Conservation (phyloP, 2,113 vertebrate genomes). For the Lichenostomus cassidix region DNA sequence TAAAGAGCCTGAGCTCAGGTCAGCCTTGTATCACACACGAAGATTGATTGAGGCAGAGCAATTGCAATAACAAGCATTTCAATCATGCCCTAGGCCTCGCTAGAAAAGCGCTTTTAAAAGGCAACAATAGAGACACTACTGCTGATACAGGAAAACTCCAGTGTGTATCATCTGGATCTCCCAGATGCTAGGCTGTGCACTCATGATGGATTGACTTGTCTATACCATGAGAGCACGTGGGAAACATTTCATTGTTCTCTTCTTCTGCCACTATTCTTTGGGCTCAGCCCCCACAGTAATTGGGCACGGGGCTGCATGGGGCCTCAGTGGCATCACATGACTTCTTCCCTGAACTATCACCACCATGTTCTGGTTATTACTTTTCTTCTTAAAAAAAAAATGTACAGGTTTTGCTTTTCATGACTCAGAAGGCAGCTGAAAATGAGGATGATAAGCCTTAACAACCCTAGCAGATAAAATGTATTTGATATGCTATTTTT, state of each 20-base stretch:
- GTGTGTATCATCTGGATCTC: conserved; percentile 60
- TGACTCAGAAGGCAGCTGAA: background rate
- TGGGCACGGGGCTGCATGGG: background rate
- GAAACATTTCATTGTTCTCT: conserved; percentile 58
- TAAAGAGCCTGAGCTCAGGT: background rate
- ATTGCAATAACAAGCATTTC: conserved; percentile 59
- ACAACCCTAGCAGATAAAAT: background rate
- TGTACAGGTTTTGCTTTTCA: background rate
- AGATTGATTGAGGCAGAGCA: conserved; percentile 50
- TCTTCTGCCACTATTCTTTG: conserved; percentile 49
- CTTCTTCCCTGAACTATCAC: background rate
- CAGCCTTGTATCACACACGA: background rate
- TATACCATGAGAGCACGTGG: background rate
- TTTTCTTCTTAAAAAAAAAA: background rate
- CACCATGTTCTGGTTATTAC: background rate
- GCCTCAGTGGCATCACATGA: background rate
- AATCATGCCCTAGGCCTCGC: conserved; percentile 43
- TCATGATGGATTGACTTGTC: conserved; percentile 72
- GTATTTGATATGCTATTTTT: conserved; percentile 30
- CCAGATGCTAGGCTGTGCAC: conserved; percentile 52
- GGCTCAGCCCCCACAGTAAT: conserved; percentile 6
- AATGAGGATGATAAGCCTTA: background rate
- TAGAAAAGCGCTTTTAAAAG: conserved; percentile 31
- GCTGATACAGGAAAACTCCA: conserved; percentile 60
- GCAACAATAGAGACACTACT: conserved; percentile 53